phyloP scores from a whole-genome alignment of 2,888 invertebrate genomes.

The Mesorhabditis spiculigera region DNA sequence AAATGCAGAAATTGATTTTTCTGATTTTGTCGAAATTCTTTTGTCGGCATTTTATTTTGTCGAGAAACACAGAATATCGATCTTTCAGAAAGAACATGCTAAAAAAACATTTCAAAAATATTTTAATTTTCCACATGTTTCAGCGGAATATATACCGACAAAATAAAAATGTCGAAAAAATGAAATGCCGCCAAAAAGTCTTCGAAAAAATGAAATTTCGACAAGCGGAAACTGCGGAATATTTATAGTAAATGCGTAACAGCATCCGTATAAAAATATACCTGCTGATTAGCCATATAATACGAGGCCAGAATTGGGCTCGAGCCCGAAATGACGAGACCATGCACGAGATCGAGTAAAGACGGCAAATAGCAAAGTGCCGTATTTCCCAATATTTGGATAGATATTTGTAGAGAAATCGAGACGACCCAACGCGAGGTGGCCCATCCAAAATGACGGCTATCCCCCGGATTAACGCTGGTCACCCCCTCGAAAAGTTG shows the following conservation, averaged over 20 bases:
- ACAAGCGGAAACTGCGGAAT: neutral
- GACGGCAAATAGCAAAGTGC: no score
- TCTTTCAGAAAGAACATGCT: no score
- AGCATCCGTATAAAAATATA: neutral
- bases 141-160: neutral
- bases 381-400: neutral
- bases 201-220: no score
- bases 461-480: neutral
- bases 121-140: no score
- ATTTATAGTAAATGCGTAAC: neutral
- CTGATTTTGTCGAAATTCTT: no score
- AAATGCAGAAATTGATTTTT: no score
- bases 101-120: no score
- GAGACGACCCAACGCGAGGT: no score
- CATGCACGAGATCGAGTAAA: neutral
- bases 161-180: no score
- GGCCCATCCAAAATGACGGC: neutral
- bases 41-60: no score
- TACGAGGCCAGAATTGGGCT: slow-evolving; percentile 26
- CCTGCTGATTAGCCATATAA: slow-evolving; percentile 29
- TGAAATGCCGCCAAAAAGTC: no score
- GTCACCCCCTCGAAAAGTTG: neutral
- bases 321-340: slow-evolving; percentile 15
- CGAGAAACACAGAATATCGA: no score
- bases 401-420: neutral